Evolutionary conservation across 1,140 invertebrate species (phyloP).

Genomic region (Sycobia sp.): DNA sequence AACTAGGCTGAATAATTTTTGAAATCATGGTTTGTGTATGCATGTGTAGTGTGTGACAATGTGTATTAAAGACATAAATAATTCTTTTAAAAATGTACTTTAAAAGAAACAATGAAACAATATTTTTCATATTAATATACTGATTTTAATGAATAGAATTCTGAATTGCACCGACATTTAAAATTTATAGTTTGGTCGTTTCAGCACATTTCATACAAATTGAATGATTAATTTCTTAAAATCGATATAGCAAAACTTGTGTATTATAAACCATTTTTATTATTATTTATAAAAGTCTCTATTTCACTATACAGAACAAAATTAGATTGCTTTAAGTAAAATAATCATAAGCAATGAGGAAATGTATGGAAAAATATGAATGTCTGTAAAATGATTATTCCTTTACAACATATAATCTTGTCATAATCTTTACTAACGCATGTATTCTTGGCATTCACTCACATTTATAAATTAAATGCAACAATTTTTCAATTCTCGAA

Average conservation of each 20-base stretch:
- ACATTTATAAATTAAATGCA: constrained; percentile 33
- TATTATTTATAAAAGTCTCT: constrained; percentile 32
- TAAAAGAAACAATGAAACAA: constrained; percentile 16
- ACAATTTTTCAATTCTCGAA: constrained; percentile 28
- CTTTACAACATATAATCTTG: constrained; percentile 27
- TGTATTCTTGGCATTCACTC: constrained; percentile 26
- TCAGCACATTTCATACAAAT: neutral
- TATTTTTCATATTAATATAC: constrained; percentile 13
- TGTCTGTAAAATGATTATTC: constrained; percentile 30
- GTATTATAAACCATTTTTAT: constrained; percentile 23
- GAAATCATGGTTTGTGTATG: too few species aligned
- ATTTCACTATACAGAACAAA: constrained; percentile 34
- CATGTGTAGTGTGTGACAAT: too few species aligned
- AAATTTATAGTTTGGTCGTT: neutral
- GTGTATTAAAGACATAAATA: constrained; percentile 2
- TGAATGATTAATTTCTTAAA: constrained; percentile 20
- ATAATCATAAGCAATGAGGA: constrained; percentile 27
- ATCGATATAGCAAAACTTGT: constrained; percentile 19
- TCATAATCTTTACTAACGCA: constrained; percentile 18
- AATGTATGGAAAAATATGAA: constrained; percentile 31
- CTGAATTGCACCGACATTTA: neutral
- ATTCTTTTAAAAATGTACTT: constrained; percentile 4
- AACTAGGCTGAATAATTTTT: constrained; percentile 26
- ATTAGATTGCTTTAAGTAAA: constrained; percentile 26
- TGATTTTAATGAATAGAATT: constrained; percentile 18